Evolutionary conservation across 2,888 invertebrate species (phyloP).

Genomic region (Drosophila tripunctata): DNA sequence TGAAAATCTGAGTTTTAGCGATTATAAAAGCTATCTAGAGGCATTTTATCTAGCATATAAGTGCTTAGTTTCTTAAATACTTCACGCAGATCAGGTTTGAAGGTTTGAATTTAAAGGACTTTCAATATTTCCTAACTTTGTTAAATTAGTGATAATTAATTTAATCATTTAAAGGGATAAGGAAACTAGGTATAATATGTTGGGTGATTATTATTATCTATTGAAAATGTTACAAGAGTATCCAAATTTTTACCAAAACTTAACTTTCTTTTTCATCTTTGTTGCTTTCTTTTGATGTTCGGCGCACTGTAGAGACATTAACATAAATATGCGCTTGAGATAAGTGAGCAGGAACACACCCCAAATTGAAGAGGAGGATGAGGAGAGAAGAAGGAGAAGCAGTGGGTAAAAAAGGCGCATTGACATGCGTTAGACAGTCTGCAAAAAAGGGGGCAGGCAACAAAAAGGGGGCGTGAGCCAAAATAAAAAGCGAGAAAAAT

Average conservation of each 20-base stretch:
- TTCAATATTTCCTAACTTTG: too few species aligned
- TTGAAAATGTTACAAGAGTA: background rate
- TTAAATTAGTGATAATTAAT: too few species aligned
- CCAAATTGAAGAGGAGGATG: constrained; percentile 3
- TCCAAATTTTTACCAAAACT: background rate
- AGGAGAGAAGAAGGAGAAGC: background rate
- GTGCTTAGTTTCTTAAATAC: too few species aligned
- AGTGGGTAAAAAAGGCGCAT: constrained; percentile 20
- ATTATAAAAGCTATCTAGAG: too few species aligned
- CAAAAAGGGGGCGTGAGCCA: constrained; percentile 62
- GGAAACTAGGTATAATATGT: too few species aligned
- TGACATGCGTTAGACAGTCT: constrained; percentile 73
- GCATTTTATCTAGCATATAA: too few species aligned
- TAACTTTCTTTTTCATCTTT: background rate
- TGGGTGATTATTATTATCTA: too few species aligned
- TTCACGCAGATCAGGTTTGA: too few species aligned
- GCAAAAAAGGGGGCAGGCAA: constrained; percentile 34
- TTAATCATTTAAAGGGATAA: too few species aligned
- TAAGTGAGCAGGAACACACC: constrained; percentile 65
- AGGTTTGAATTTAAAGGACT: too few species aligned
- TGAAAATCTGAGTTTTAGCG: too few species aligned
- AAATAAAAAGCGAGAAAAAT: constrained; percentile 38
- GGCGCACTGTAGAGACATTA: constrained; percentile 65
- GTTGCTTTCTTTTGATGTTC: constrained; percentile 69
- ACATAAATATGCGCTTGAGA: constrained; percentile 76